phyloP scores from a whole-genome alignment of 2,797 vertebrate species.

The Apogon hyalosoma region DNA sequence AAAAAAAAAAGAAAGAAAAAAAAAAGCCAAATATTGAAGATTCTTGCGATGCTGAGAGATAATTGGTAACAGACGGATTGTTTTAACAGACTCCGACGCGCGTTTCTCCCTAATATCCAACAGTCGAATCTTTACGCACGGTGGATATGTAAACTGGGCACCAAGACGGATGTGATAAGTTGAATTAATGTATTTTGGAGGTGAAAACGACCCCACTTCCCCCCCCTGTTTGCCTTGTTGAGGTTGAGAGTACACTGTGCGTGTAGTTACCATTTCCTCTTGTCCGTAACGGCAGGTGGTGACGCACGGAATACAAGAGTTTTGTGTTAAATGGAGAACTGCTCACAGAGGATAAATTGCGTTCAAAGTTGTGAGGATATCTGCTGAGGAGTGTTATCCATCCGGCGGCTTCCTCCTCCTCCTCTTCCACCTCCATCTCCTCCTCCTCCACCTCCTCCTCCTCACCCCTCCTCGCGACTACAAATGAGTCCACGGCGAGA shows the following conservation, averaged over 20 bases:
- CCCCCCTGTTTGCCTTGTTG: neutral
- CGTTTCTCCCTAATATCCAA: conserved; percentile 9
- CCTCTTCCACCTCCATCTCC: too few relatives aligned
- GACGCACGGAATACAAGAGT: conserved; percentile 48
- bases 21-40: conserved; percentile 12
- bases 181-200: conserved; percentile 2
- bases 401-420: conserved; percentile 18
- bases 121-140: neutral
- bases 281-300: conserved; percentile 65
- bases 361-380: conserved; percentile 54
- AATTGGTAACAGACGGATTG: conserved; percentile 20
- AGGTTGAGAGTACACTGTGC: neutral
- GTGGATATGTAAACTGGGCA: neutral
- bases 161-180: neutral
- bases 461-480: neutral
- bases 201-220: conserved; percentile 1
- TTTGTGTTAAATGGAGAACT: conserved; percentile 53
- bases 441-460: neutral
- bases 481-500: conserved; percentile 62
- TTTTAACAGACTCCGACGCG: conserved; percentile 32
- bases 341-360: conserved; percentile 61
- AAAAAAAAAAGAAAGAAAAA: too few relatives aligned
- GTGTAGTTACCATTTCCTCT: conserved; percentile 21
- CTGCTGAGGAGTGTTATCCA: conserved; percentile 55
- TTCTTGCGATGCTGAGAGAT: conserved; percentile 1